Base-by-base conservation (phyloP, 2,797 vertebrate genomes). In the Microctenopoma stevenorrisi region DNA sequence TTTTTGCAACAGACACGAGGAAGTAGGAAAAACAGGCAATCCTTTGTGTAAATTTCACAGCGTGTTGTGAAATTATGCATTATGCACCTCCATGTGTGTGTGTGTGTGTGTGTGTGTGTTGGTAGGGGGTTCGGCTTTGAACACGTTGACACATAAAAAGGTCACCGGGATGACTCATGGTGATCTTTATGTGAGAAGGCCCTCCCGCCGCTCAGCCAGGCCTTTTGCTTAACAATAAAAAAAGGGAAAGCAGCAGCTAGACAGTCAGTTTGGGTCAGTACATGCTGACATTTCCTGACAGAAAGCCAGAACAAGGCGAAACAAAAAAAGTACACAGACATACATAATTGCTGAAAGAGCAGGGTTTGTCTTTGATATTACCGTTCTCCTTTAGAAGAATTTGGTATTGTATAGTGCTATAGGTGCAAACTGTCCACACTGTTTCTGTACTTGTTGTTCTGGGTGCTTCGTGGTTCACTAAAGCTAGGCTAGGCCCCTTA, bases 131-230 rank as follows among this genome's bases (percentile, higher is more conserved):
- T 74, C 48, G 64, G 83, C 67, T 84, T 81, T 74, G 72, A 88
- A 87, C 61, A 81, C 63, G 70, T 26, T 72, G 81, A 87, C 86
- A 90, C 88, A 85, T 72, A 78, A 82, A 90, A 92, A 93, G 90
- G 91, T 90, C 89, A 88, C 53, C 52, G 4, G 73, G 74, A 88
- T 93, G 91, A 92, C 80, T 93, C 92, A 91, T 57, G 43, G 80
- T 89, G 88, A 88, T 90, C 86, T 92, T 91, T 89, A 79, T 84
- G 86, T 85, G 88, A 87, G 87, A 85, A 86, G 72, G 77, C 74
- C 78, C 84, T 79, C 89, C 88, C 22, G 75, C 85, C 78, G 88
- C 84, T 88, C 85, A 60, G 76, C 44, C 68, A 55, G 77, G 86
- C 64, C 82, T 67, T 33, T 77, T 71, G 75, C 79, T 82, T 74